phyloP scores from a whole-genome alignment of 1,140 invertebrate species.

The Megalonaias nervosa region DNA sequence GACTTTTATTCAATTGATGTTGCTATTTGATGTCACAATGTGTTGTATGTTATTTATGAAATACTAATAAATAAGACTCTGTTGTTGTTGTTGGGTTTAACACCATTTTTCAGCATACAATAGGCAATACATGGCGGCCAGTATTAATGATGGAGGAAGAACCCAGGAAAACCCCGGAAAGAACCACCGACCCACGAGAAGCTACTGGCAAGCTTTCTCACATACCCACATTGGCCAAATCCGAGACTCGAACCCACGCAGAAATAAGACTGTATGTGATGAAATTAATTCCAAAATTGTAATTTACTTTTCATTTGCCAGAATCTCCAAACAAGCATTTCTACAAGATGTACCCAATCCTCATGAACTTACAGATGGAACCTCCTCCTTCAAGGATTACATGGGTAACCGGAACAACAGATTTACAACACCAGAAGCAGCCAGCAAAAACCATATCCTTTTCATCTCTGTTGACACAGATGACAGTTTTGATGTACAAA shows the following conservation, averaged over 20 bases:
- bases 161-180: no score
- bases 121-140: no score
- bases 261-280: background rate
- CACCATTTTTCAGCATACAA: no score
- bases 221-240: no score
- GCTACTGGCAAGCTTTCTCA: no score
- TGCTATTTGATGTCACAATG: background rate
- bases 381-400: constrained; percentile 97
- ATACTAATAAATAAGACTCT: background rate
- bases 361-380: constrained; percentile 94
- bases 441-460: constrained; percentile 75
- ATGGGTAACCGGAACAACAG: constrained; percentile 96
- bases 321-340: constrained; percentile 97
- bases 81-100: no score
- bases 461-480: constrained; percentile 8
- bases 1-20: background rate
- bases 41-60: background rate
- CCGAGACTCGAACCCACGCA: no score
- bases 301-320: constrained; percentile 55
- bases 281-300: background rate
- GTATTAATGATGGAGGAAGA: no score
- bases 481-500: background rate
- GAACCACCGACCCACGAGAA: no score
- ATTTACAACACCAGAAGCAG: constrained; percentile 76
- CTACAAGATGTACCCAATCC: constrained; percentile 97